These are phyloP conservation scores for Drosophila truncata DNA, from an alignment of 1,140 invertebrate genomes.

Conservation along the genomic window DNA sequence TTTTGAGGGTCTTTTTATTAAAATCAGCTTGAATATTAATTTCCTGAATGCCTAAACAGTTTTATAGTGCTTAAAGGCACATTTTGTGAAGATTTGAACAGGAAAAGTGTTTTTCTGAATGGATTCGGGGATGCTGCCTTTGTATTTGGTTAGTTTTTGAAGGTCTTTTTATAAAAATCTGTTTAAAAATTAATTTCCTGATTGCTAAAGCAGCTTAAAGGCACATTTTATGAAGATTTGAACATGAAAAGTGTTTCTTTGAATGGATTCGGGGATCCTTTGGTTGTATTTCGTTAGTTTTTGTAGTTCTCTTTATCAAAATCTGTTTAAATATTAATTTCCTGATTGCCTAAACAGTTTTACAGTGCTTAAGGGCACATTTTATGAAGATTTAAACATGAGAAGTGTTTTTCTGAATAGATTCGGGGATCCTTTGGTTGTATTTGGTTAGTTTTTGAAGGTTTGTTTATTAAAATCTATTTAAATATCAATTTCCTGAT, in stretches of 20 bases:
- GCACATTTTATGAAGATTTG: slow-evolving; percentile 4
- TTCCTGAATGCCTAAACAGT: no score
- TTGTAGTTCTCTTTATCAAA: not conserved
- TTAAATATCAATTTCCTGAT: no score
- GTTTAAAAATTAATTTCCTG: no score
- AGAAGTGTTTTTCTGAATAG: not conserved
- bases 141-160: not conserved
- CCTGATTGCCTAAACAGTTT: not conserved
- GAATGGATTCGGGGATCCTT: not conserved
- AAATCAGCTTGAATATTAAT: no score
- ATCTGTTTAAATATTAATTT: no score
- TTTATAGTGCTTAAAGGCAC: no score
- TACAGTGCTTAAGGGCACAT: not conserved
- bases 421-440: no score
- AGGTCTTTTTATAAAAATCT: not conserved
- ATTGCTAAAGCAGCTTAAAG: no score
- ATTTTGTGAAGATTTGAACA: not conserved
- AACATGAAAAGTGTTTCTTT: not conserved
- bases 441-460: not conserved
- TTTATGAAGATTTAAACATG: not conserved
- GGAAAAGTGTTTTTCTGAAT: not conserved
- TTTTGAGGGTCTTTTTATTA: not conserved
- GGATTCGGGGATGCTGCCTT: no score
- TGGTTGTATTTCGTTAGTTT: not conserved
- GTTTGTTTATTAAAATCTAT: not conserved